Evolutionary conservation across 2,797 vertebrate genomes (phyloP), one percentile per base, ranked within the genome.

Genomic region (Chelon auratus): DNA sequence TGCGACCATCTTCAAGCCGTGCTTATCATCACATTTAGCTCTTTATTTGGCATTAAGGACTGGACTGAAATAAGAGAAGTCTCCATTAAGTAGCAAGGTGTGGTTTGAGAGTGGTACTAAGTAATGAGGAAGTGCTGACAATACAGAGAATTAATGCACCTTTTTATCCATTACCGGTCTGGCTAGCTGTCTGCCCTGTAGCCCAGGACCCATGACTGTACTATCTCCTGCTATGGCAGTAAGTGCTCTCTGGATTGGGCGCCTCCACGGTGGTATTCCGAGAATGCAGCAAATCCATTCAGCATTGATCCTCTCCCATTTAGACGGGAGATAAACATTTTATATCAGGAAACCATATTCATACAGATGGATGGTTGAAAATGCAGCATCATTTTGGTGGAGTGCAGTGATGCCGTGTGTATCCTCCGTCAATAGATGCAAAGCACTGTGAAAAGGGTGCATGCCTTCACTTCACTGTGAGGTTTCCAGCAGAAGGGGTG

Each of bases 221-320:
- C 78, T 75, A 68, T 82, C 83, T 70, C 72, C 75, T 18, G 58
- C 77, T 55, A 64, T 78, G 63, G 62, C 84, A 85, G 75, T 82
- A 92, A 89, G 79, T 78, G 62, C 87, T 93, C 73, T 91, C 79
- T 72, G 82, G 88, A 91, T 87, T 77, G 45, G 82, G 81, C 84
- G 79, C 64, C 85, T 85, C 69, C 53, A 80, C 78, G 40, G 51
- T 68, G 61, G 78, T 81, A 68, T 75, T 77, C 65, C 37, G 73
- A 89, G 86, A 82, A 90, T 88, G 83, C 75, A 78, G 80, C 78
- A 90, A 93, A 94, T 90, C 86, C 62, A 86, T 86, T 92, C 88
- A 87, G 73, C 89, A 95, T 94, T 86, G 93, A 95, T 94, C 81
- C 68, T 57, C 42, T 73, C 79, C 81, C 89, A 90, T 91, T 92